Base-by-base conservation (phyloP, 2,797 vertebrate species). In the Gallinago nigripennis region DNA sequence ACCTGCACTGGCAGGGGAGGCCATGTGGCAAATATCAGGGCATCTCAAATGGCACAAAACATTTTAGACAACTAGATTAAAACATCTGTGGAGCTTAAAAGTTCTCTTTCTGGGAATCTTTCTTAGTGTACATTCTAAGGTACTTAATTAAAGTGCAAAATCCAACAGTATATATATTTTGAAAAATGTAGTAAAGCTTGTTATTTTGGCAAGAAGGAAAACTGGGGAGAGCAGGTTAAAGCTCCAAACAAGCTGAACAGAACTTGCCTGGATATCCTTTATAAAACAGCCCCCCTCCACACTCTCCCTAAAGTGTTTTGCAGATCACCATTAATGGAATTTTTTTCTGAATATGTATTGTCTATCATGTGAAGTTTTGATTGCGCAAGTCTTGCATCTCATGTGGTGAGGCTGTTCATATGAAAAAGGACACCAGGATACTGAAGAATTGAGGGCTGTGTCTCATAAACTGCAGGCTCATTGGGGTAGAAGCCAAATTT, bases 401-500 rank as follows among this genome's bases (percentile, higher is more conserved):
- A 17, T n/a, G n/a, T 0, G 0, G 8, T 45, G 64, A 80, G 30
- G 25, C 18, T 41, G 33, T 73, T 81, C 25, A 3, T 53, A 5
- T 8, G 1, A 56, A 46, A 54, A 68, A 61, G 25, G 24, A n/a
- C 39, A 30, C 4, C 12, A 9, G 20, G 6, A 1, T 43, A 21
- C 39, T 24, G 64, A 79, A 57, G 56, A 69, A 33, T 7, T 25
- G 21, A 57, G 58, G 60, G 7, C 56, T 93, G 2, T 54, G 6
- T 56, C 53, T 89, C 8, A 0, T 2, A 41, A 50, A 50, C 20
- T 73, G 57, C 39, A 60, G 64, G 71, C 48, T 77, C 56, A 12
- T 56, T 82, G n/a, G 30, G 13, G 33, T 68, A 61, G 43, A 78
- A 60, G 64, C 50, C 61, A 82, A 27, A 83, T 90, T 79, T 96